Evolutionary conservation across 2,888 invertebrate genomes (phyloP).

Genomic region (Drosophila ezoana): DNA sequence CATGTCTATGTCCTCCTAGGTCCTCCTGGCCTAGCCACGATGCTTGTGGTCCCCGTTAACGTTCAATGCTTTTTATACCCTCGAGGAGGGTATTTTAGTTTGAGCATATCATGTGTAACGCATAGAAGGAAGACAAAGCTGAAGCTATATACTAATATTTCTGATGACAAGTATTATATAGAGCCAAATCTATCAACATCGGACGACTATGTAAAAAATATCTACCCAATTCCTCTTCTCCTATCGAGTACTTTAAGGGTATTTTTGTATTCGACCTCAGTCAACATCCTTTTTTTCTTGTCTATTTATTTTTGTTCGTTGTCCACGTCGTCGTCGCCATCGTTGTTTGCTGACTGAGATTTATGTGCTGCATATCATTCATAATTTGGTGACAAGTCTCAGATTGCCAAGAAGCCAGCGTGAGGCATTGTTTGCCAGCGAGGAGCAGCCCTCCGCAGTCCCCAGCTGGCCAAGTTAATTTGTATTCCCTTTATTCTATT

Average conservation of each 20-base stretch:
- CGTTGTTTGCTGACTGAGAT: constrained; percentile 76
- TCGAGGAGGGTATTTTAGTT: too few relatives aligned
- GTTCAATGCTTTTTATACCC: constrained; percentile 43
- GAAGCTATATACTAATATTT: too few relatives aligned
- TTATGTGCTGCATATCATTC: constrained; percentile 78
- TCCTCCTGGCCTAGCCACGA: constrained; percentile 5
- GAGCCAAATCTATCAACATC: too few relatives aligned
- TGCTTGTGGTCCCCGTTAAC: constrained; percentile 44
- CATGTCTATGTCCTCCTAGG: constrained; percentile 36
- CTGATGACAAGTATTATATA: too few relatives aligned
- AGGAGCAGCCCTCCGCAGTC: constrained; percentile 22
- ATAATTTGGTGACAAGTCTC: constrained; percentile 79
- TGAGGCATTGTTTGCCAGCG: constrained; percentile 36
- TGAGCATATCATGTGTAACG: too few relatives aligned
- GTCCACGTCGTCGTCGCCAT: constrained; percentile 41
- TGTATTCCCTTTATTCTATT: constrained; percentile 72
- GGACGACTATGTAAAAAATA: too few relatives aligned
- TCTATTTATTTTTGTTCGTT: neutral
- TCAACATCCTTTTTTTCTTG: too few relatives aligned
- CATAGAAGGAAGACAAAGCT: too few relatives aligned
- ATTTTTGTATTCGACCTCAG: too few relatives aligned
- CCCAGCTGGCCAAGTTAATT: constrained; percentile 69
- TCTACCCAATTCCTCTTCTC: too few relatives aligned
- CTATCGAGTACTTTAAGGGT: too few relatives aligned
- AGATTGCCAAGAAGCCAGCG: constrained; percentile 57